These are phyloP conservation scores for Rhyacichthys aspro DNA, from an alignment of 2,797 vertebrate species.

Conservation along the genomic window DNA sequence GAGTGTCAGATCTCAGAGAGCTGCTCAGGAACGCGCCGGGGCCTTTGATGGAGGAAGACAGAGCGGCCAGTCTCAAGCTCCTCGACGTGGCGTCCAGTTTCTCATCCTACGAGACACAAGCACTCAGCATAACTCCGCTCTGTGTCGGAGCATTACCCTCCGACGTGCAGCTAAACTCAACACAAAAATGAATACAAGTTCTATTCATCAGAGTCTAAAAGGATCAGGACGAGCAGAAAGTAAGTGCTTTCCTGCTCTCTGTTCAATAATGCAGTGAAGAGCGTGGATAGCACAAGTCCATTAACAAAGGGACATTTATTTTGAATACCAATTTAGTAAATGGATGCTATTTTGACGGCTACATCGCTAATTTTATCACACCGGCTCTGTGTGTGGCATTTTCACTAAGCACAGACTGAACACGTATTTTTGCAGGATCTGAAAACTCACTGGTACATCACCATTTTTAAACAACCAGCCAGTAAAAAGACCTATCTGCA, in stretches of 20 bases:
- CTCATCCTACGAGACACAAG: constrained; percentile 76
- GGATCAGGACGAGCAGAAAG: neutral
- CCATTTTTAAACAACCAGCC: too few relatives aligned
- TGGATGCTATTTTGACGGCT: neutral
- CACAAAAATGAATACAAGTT: neutral
- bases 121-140: neutral
- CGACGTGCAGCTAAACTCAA: neutral
- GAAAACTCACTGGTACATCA: too few relatives aligned
- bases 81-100: constrained; percentile 79
- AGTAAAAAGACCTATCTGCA: too few relatives aligned
- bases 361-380: neutral
- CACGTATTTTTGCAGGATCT: too few relatives aligned
- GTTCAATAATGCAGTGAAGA: neutral
- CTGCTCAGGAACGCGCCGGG: constrained; percentile 74
- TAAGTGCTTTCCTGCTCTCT: neutral
- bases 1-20: constrained; percentile 75
- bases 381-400: too few relatives aligned
- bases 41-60: constrained; percentile 79
- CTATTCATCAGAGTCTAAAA: neutral
- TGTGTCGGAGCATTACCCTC: neutral
- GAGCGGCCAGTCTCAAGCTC: constrained; percentile 67
- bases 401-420: neutral
- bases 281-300: neutral
- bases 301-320: neutral
- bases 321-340: neutral